Conservation (phyloP, 2,888 invertebrate genomes). For the Melieria crassipennis region DNA sequence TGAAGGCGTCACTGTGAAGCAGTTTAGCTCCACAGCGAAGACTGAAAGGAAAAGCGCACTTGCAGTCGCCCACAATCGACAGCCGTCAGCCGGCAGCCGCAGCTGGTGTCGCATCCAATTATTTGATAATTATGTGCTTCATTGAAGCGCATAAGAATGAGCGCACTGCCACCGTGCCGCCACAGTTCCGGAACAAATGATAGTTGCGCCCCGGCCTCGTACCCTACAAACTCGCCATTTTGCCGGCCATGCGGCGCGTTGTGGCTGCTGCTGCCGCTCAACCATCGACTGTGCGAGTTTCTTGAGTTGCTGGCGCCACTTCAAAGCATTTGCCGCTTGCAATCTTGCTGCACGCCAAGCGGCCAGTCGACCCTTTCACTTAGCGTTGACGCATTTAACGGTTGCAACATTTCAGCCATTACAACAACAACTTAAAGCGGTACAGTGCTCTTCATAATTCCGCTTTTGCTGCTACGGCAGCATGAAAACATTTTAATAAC, state of each 20-base stretch:
- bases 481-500: conserved; percentile 43
- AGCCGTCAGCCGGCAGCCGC: conserved; percentile 28
- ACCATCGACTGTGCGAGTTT: too few species aligned
- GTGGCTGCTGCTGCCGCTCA: too few species aligned
- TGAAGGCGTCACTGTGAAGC: not conserved
- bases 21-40: not conserved
- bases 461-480: conserved; percentile 36
- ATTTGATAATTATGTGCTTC: conserved; percentile 51
- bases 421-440: conserved; percentile 22
- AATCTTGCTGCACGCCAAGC: too few species aligned
- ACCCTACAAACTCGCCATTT: too few species aligned
- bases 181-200: not conserved
- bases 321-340: too few species aligned
- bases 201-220: too few species aligned
- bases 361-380: too few species aligned
- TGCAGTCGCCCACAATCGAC: not conserved
- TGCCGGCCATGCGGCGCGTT: too few species aligned
- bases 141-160: conserved; percentile 45
- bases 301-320: too few species aligned
- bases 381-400: too few species aligned
- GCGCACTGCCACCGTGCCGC: not conserved
- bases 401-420: not conserved
- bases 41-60: conserved; percentile 4
- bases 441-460: conserved; percentile 37
- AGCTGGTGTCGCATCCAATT: conserved; percentile 50